These are phyloP conservation scores for Sarcophaga peregrina DNA, from an alignment of 1,140 invertebrate genomes.

Conservation along the genomic window DNA sequence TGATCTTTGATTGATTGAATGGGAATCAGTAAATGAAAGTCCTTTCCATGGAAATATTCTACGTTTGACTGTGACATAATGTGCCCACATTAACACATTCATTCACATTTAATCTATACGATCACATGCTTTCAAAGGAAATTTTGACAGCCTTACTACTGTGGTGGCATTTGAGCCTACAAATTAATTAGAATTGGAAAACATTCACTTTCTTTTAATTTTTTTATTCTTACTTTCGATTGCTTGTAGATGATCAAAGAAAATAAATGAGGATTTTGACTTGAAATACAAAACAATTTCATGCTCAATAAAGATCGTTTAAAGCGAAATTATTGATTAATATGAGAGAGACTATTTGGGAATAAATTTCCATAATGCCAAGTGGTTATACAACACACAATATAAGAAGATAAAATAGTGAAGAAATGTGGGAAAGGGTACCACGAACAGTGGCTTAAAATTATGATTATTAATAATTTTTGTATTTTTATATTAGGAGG, in stretches of 20 bases:
- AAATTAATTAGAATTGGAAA: constrained; percentile 16
- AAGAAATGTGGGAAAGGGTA: too few species aligned
- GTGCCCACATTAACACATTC: constrained; percentile 19
- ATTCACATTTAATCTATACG: not conserved
- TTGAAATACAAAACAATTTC: constrained; percentile 1
- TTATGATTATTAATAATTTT: too few species aligned
- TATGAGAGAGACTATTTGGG: too few species aligned
- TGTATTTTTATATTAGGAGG: too few species aligned
- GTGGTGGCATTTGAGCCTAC: constrained; percentile 4
- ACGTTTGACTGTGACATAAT: not conserved
- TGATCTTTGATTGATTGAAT: constrained; percentile 1
- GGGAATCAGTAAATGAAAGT: not conserved
- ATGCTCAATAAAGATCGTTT: not conserved
- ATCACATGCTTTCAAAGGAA: too few species aligned
- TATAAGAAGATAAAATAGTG: too few species aligned
- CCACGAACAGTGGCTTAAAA: too few species aligned
- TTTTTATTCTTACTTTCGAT: not conserved
- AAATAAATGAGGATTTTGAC: not conserved
- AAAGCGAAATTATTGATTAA: too few species aligned
- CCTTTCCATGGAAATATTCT: not conserved
- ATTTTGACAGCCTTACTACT: not conserved
- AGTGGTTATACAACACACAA: too few species aligned
- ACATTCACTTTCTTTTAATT: too few species aligned
- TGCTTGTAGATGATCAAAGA: not conserved
- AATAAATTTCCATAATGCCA: too few species aligned